These are phyloP conservation scores for Sisor rabdophorus DNA, from an alignment of 2,113 vertebrate species.

Conservation along the genomic window DNA sequence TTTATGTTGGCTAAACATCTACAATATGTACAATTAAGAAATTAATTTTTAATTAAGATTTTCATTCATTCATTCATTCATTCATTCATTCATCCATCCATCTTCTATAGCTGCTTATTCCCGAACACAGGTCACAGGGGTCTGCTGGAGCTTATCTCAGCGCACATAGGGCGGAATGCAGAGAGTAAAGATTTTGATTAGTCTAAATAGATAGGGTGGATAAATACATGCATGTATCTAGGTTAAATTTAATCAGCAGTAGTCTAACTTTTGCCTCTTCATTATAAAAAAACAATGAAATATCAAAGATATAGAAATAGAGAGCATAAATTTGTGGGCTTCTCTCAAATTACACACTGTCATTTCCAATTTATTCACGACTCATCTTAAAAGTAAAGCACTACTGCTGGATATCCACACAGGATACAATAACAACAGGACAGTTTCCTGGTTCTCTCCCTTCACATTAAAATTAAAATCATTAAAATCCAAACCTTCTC, in stretches of 20 bases:
- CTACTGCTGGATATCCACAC: slow-evolving; percentile 48
- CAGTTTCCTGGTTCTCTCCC: slow-evolving; percentile 35
- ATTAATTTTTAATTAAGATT: too few relatives aligned
- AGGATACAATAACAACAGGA: slow-evolving; percentile 37
- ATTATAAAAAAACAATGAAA: slow-evolving; percentile 40
- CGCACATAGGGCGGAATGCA: too few relatives aligned
- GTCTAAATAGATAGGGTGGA: too few relatives aligned
- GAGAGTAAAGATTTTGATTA: too few relatives aligned
- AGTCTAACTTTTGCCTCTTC: slow-evolving; percentile 6
- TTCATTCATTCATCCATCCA: too few relatives aligned
- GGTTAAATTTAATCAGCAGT: neutral
- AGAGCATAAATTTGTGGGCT: slow-evolving; percentile 48
- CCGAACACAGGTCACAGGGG: too few relatives aligned
- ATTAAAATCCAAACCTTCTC: slow-evolving; percentile 41
- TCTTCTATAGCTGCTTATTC: too few relatives aligned
- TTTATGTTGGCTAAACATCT: too few relatives aligned
- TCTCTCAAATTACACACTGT: slow-evolving; percentile 55
- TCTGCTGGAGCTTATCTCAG: too few relatives aligned
- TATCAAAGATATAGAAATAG: slow-evolving; percentile 40
- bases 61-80: too few relatives aligned
- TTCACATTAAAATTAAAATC: slow-evolving; percentile 45
- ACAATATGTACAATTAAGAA: too few relatives aligned
- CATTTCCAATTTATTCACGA: slow-evolving; percentile 55
- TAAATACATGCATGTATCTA: neutral
- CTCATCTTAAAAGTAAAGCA: slow-evolving; percentile 47